Base-by-base conservation (phyloP, 2,888 invertebrate genomes). In the Galeopsomyia nigrocyanea region DNA sequence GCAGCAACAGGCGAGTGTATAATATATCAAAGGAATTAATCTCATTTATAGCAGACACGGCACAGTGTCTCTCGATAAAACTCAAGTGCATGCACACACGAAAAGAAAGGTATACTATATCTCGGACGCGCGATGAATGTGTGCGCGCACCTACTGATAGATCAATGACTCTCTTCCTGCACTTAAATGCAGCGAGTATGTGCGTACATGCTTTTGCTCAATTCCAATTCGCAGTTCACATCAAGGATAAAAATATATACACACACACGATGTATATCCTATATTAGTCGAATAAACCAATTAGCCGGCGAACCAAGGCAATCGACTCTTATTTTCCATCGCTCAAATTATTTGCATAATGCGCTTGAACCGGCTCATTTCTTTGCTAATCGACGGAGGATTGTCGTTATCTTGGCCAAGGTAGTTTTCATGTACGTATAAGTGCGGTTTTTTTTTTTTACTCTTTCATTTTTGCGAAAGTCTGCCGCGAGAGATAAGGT, bases 101-200 rank as follows among this genome's bases (percentile, higher is more conserved):
- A 2, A 46, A 49, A 69, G 51, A 66, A 61, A 56, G 56, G 56
- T 26, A 26, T 62, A 69, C 57, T 26, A 26, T 62, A 69, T 62
- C 13, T 74, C 26, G 58, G 26, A 62, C 66, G 51, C 50, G 26
- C 26, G 26, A 2, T n/a, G n/a, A 57, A 69, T 73, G 46, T 51
- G 55, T 62, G 49, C 46, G 55, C 57, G 31, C 50, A 67, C 26
- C 57, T 71, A 76, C 73, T 77, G 79, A 80, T 79, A 74, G 80
- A 82, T 80, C 81, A 82, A 82, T 80, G 80, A 82, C 79, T 79
- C 75, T 78, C 76, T 82, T 82, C 82, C 81, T 81, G 81, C 72
- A 62, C 75, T 80, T 78, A 79, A 78, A 78, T n/a, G n/a, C 69
- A 65, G 76, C 70, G 26, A 2, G 26, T 26, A 5, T 69, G 70